Evolutionary conservation across 2,888 invertebrate genomes (phyloP).

Genomic region (Epinotia nisella): DNA sequence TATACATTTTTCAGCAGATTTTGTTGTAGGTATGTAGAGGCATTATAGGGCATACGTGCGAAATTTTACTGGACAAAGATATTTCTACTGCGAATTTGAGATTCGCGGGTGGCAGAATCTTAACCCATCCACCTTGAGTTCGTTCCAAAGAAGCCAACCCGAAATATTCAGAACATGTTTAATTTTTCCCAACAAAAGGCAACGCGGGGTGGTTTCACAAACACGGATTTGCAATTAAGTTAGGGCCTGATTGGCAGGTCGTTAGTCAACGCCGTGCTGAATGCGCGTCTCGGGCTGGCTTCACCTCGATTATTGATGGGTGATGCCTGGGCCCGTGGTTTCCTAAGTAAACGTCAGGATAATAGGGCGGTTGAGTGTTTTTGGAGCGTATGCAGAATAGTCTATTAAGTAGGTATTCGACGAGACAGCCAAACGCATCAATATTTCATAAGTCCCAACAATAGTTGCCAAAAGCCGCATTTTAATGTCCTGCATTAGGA

Average conservation of each 20-base stretch:
- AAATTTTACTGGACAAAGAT: background rate
- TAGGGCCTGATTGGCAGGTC: constrained; percentile 84
- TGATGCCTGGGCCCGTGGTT: constrained; percentile 42
- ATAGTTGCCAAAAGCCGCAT: too few relatives aligned
- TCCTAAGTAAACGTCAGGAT: constrained; percentile 43
- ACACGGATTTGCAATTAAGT: constrained; percentile 85
- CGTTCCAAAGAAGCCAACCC: constrained; percentile 45
- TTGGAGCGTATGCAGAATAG: constrained; percentile 13
- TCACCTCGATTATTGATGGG: constrained; percentile 44
- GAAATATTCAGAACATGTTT: constrained; percentile 61
- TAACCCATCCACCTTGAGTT: background rate
- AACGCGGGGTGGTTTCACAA: constrained; percentile 76
- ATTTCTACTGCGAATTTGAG: background rate
- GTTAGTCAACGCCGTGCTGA: constrained; percentile 80
- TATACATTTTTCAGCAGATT: too few relatives aligned
- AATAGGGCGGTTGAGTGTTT: constrained; percentile 36
- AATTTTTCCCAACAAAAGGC: constrained; percentile 80
- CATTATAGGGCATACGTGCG: too few relatives aligned
- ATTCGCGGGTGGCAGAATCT: background rate
- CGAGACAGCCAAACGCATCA: background rate
- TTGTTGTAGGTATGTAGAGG: too few relatives aligned
- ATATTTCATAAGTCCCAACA: too few relatives aligned
- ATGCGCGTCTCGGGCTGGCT: constrained; percentile 61
- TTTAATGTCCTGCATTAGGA: too few relatives aligned
- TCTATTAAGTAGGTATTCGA: too few relatives aligned